Base-by-base conservation (phyloP, 1,140 invertebrate genomes). In the Zophobas atratus region DNA sequence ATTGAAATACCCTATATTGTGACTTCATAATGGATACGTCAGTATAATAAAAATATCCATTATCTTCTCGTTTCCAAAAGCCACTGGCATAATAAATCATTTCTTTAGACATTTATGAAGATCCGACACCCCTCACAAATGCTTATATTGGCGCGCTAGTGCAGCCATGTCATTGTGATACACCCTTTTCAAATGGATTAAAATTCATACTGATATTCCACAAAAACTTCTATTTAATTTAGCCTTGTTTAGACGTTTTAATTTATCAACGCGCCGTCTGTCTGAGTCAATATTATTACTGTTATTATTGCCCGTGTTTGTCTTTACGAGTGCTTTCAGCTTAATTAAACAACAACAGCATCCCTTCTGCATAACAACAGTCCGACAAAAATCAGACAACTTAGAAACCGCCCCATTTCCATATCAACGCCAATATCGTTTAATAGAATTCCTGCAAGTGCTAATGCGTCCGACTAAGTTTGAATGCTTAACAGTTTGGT, bases 11-110 rank as follows among this genome's bases (percentile, higher is more conserved):
- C 67, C 73, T 70, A 73, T 75, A 76, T 75, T 48, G 74, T 80
- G 81, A 82, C 80, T 80, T 80, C 77, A 73, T 81, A 82, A 82
- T 82, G 81, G 81, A 81, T 82, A 80, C 77, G 81, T 82, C 79
- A 81, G 79, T 80, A 80, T 80, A 82, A 82, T 82, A 81, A 82
- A 82, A 82, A 81, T 82, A 82, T 78, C 77, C 77, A 82, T 81
- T 79, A 82, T 82, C 80, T 81, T 80, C 80, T 79, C 80, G 80
- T 81, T 82, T 81, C 81, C 77, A 81, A 81, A 76, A 82, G 81
- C 81, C 81, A 81, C 76, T 55, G 35, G 76, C 60, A 79, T 76
- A 79, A 82, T 82, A 82, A 82, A 82, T 82, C 81, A 82, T 81
- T 70, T 72, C 80, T 80, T 80, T 81, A 78, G 81, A 81, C 81